phyloP scores from a whole-genome alignment of 2,797 vertebrate species.

The Anabacerthia variegaticeps region DNA sequence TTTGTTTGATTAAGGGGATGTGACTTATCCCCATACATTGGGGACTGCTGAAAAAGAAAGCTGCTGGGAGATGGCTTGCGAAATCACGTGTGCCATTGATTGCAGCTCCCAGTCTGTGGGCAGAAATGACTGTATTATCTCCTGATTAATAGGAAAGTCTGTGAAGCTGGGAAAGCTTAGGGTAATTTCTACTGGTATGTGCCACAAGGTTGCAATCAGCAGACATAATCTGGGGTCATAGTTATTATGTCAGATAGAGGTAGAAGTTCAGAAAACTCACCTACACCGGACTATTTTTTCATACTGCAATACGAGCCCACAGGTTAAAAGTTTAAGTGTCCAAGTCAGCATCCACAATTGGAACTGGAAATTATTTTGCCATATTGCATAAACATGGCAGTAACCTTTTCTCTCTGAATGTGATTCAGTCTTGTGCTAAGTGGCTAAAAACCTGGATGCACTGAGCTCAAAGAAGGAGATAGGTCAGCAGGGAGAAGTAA shows the following conservation, averaged over 20 bases:
- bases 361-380: not conserved
- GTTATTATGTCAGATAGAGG: not conserved
- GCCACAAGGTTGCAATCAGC: not conserved
- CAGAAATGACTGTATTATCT: not conserved
- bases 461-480: not conserved
- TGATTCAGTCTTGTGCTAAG: not conserved
- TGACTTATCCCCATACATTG: not conserved
- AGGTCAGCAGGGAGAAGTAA: not conserved
- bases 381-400: not conserved
- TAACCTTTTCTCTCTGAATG: not conserved
- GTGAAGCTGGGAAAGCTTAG: not conserved
- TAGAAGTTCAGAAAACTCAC: not conserved
- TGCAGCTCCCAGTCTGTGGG: not conserved
- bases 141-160: not conserved
- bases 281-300: not conserved
- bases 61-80: not conserved
- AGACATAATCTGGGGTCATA: not conserved
- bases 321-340: not conserved
- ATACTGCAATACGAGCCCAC: not conserved
- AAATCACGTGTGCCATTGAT: not conserved
- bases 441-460: not conserved
- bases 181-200: not conserved
- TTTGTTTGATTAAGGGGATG: constrained; percentile 36
- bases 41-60: constrained; percentile 1
- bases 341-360: not conserved